These are phyloP conservation scores for Sphaeridia pumilis DNA, from an alignment of 2,888 invertebrate genomes.

Conservation along the genomic window DNA sequence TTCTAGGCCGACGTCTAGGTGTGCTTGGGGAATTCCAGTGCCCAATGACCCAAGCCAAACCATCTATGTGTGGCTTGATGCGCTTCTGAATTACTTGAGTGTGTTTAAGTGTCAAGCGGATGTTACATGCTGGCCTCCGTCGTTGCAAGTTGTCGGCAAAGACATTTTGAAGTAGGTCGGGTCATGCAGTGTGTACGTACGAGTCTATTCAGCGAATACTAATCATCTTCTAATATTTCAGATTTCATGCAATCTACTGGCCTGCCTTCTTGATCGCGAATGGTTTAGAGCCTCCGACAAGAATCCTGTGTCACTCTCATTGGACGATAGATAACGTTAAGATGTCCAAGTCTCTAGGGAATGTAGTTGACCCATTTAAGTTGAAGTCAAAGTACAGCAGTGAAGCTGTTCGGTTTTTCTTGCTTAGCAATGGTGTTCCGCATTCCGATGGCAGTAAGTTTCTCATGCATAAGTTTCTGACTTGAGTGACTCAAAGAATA, in stretches of 20 bases:
- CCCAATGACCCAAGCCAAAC: constrained; percentile 70
- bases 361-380: constrained; percentile 69
- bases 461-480: not conserved
- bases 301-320: constrained; percentile 82
- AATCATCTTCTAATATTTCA: too few relatives aligned
- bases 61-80: constrained; percentile 97
- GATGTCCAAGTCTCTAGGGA: constrained; percentile 94
- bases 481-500: too few relatives aligned
- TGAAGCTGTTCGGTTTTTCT: constrained; percentile 77
- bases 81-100: constrained; percentile 85
- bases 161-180: constrained; percentile 95
- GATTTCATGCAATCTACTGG: constrained; percentile 97
- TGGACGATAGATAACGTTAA: constrained; percentile 86
- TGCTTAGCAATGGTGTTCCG: constrained; percentile 79
- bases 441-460: constrained; percentile 79
- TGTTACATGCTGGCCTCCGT: constrained; percentile 66
- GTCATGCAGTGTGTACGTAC: too few relatives aligned
- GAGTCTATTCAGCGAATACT: too few relatives aligned
- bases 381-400: constrained; percentile 49
- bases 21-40: constrained; percentile 87
- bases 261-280: constrained; percentile 91
- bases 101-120: constrained; percentile 64
- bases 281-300: constrained; percentile 64
- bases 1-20: constrained; percentile 67
- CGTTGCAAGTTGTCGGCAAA: constrained; percentile 84